phyloP scores from a whole-genome alignment of 2,797 vertebrate genomes.

The Adrianichthys oophorus region DNA sequence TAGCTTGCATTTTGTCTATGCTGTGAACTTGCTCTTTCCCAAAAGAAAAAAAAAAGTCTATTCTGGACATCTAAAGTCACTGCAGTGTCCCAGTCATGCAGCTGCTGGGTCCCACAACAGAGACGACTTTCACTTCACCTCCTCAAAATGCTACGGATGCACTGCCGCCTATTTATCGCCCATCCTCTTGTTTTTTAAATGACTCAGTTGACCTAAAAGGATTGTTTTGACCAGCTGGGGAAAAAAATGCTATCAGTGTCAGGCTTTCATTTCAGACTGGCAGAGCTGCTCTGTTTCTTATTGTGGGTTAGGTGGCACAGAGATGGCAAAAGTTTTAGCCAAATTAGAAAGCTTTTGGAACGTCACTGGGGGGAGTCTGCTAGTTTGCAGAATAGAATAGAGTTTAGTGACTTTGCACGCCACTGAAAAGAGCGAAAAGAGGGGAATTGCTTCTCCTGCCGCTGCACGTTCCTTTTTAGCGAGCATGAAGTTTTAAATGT shows the following conservation, averaged over 20 bases:
- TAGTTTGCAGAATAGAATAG: slow-evolving; percentile 15
- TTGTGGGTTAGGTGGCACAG: slow-evolving; percentile 38
- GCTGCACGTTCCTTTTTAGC: slow-evolving; percentile 1
- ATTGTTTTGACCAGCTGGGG: slow-evolving; percentile 31
- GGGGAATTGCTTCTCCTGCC: not conserved
- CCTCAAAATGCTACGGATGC: slow-evolving; percentile 63
- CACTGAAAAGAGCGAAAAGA: slow-evolving; percentile 7
- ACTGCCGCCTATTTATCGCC: slow-evolving; percentile 46
- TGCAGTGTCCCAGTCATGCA: slow-evolving; percentile 54
- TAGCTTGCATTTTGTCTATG: slow-evolving; percentile 8
- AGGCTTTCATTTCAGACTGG: slow-evolving; percentile 54
- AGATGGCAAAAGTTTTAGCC: slow-evolving; percentile 57
- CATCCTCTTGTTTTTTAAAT: slow-evolving; percentile 52
- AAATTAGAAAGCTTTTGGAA: slow-evolving; percentile 52
- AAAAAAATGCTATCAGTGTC: slow-evolving; percentile 56
- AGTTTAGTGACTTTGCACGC: slow-evolving; percentile 2
- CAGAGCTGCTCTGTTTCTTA: slow-evolving; percentile 45
- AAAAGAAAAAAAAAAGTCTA: slow-evolving; percentile 24
- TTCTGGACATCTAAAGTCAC: slow-evolving; percentile 47
- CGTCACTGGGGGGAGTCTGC: slow-evolving; percentile 20
- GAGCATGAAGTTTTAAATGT: slow-evolving; percentile 11
- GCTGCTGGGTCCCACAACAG: slow-evolving; percentile 63
- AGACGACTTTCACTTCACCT: slow-evolving; percentile 63
- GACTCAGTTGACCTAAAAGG: slow-evolving; percentile 52
- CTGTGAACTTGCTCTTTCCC: slow-evolving; percentile 35